Conservation (phyloP, 1,140 invertebrate genomes). For the Ceratina japonica region DNA sequence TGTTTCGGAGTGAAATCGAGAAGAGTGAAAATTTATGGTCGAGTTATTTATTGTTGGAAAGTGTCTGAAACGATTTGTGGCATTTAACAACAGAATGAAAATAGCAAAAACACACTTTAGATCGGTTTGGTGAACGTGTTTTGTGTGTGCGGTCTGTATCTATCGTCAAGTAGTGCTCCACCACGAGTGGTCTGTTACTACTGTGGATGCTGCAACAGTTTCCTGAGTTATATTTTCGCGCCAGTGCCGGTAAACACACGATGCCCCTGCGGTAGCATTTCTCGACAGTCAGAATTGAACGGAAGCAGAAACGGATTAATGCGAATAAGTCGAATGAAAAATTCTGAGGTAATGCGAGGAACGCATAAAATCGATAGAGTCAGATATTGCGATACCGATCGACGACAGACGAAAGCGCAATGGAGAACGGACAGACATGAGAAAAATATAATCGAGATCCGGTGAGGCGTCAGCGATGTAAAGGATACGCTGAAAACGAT, state of each 20-base stretch:
- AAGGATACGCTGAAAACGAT: slow-evolving; percentile 51
- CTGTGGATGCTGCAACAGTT: slow-evolving; percentile 33
- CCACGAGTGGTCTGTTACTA: slow-evolving; percentile 25
- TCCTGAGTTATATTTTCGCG: slow-evolving; percentile 36
- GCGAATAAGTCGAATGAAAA: not conserved
- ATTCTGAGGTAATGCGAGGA: not conserved
- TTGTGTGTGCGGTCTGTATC: slow-evolving; percentile 11
- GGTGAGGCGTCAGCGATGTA: not conserved
- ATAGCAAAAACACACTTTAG: not conserved
- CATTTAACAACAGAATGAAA: not conserved
- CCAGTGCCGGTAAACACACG: slow-evolving; percentile 10
- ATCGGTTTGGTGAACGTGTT: not conserved
- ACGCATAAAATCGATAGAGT: not conserved
- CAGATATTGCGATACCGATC: not conserved
- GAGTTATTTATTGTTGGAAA: not conserved
- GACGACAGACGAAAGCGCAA: too few relatives aligned
- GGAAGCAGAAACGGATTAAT: not conserved
- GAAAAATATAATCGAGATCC: slow-evolving; percentile 1
- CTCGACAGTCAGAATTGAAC: not conserved
- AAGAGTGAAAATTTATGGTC: too few relatives aligned
- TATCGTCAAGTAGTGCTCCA: slow-evolving; percentile 23
- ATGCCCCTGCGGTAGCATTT: not conserved
- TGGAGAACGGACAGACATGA: not conserved
- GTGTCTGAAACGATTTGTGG: not conserved
- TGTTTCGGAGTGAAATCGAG: too few relatives aligned